Evolutionary conservation across 2,888 invertebrate species (phyloP), one percentile per base, ranked within the genome.

Genomic region (Phyllotreta cruciferae): DNA sequence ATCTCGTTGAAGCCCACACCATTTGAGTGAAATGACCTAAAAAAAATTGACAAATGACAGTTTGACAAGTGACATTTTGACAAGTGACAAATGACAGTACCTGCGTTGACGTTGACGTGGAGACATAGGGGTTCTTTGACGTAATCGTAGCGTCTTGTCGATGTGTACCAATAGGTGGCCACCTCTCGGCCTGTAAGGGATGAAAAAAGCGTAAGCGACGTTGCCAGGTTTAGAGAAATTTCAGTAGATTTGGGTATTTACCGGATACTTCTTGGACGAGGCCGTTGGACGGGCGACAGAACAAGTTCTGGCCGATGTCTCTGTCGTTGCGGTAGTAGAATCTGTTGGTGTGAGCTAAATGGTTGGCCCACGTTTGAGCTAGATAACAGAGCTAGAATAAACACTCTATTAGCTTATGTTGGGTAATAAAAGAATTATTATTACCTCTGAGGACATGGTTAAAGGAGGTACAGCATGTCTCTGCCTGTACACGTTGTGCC

Each of bases 341-440:
- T 73, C 87, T 87, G 77, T 92, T 90, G 3, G 89, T 90, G 78
- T 91, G 90, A 8, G 93, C 93, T 74, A 94, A 82, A 75, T 93
- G 90, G 80, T 94, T 93, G 4, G 94, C 94, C 93, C 93, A 94
- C 42, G 90, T 90, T 81, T 94, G 94, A 54, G 92, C 92, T 77
- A 90, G 86, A 77, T 90, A 87, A 77, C 92, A 92, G 44, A 92
- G 79, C 91, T 92, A 82, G 13, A 83, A 82, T 37, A 47, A 44
- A 42, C n/a, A 38, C n/a, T n/a, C n/a, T n/a, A n/a, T n/a, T n/a
- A n/a, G n/a, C n/a, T n/a, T n/a, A n/a, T n/a, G n/a, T n/a, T n/a
- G n/a, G n/a, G n/a, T n/a, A n/a, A n/a, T n/a, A n/a, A n/a, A n/a
- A n/a, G n/a, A n/a, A n/a, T n/a, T n/a, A n/a, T n/a, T n/a, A 71